Percentiles rank a stretch among this genome's conserved stretches.
phyloP scores from a whole-genome alignment of 2,113 vertebrate genomes.

The Alectura lathami region DNA sequence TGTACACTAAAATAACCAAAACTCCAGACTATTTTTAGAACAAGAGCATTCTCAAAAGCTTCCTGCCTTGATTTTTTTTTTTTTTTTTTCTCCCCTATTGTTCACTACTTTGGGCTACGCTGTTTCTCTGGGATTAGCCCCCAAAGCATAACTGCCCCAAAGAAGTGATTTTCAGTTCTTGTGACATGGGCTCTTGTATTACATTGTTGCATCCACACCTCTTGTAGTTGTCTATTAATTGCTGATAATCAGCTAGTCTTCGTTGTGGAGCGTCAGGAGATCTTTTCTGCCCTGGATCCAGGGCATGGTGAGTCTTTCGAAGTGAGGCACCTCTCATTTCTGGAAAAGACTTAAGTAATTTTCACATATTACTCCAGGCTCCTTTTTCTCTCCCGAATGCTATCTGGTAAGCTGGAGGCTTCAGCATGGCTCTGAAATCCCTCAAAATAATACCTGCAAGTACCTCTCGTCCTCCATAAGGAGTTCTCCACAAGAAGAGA shows the following conservation, averaged over 20 bases:
- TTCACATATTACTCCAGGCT: background rate
- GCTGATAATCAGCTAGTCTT: background rate
- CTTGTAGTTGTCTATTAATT: background rate
- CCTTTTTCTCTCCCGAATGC: background rate
- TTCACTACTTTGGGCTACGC: background rate
- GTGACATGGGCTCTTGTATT: rapidly evolving
- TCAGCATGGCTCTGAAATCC: background rate
- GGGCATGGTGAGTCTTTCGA: background rate
- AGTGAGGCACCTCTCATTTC: background rate
- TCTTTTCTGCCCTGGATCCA: background rate
- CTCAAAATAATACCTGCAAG: background rate
- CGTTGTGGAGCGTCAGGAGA: background rate
- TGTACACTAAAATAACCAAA: conserved; percentile 39
- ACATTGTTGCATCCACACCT: rapidly evolving
- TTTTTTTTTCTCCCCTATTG: background rate
- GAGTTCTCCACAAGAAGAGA: background rate
- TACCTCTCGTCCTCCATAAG: rapidly evolving
- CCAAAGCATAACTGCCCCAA: background rate
- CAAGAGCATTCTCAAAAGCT: background rate
- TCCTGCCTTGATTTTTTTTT: conserved; percentile 45
- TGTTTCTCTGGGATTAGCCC: background rate
- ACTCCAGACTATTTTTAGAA: conserved; percentile 18
- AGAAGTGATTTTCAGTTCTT: background rate
- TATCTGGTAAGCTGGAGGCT: background rate
- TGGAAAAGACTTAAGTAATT: background rate